A percentile compares a stretch with the other conserved stretches of the same genome.
phyloP scores from a whole-genome alignment of 2,797 vertebrate genomes.

The Danionella dracula region DNA sequence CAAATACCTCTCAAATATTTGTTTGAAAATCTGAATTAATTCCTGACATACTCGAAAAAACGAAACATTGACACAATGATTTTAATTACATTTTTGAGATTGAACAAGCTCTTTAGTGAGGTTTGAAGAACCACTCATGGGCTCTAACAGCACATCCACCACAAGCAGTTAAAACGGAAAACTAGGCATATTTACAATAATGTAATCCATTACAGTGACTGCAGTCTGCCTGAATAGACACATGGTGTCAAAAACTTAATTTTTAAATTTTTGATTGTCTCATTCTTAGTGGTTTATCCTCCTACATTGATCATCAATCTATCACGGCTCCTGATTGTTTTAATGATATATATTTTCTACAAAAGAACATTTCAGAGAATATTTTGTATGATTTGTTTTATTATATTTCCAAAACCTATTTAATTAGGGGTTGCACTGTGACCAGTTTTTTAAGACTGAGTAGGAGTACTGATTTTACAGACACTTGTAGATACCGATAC shows the following conservation, averaged over 20 bases:
- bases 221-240: constrained; percentile 46
- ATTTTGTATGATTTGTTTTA: too few relatives aligned
- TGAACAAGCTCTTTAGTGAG: neutral
- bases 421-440: too few relatives aligned
- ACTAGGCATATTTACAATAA: constrained; percentile 41
- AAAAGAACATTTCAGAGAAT: too few relatives aligned
- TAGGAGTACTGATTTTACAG: too few relatives aligned
- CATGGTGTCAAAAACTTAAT: constrained; percentile 32
- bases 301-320: constrained; percentile 39
- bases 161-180: neutral
- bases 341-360: too few relatives aligned
- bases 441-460: too few relatives aligned
- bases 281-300: constrained; percentile 18
- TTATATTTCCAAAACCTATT: too few relatives aligned
- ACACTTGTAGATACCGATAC: too few relatives aligned
- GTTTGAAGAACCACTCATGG: neutral
- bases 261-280: constrained; percentile 4
- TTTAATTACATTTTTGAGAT: neutral
- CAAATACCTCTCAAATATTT: too few relatives aligned
- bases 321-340: too few relatives aligned
- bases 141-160: neutral
- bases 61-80: neutral
- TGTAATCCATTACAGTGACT: constrained; percentile 41
- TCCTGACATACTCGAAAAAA: neutral
- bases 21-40: too few relatives aligned